Percentiles rank a stretch among this genome's conserved stretches.
phyloP scores from a whole-genome alignment of 1,140 invertebrate genomes.

The Lepidurus couesii region DNA sequence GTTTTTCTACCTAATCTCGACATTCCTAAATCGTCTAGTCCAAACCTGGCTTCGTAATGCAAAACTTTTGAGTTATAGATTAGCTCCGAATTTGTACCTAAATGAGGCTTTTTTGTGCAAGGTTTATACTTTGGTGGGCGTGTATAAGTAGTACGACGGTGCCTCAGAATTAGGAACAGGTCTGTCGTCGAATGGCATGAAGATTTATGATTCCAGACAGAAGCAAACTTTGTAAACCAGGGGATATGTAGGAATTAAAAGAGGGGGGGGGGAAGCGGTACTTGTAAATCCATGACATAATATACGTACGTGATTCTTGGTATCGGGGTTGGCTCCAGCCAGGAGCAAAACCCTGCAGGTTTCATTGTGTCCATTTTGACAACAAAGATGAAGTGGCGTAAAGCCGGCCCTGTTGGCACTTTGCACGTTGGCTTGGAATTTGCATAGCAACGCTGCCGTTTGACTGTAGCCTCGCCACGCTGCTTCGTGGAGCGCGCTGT shows the following conservation, averaged over 20 bases:
- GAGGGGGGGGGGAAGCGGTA: slow-evolving; percentile 13
- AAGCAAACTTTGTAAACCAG: neutral
- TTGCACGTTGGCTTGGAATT: slow-evolving; percentile 61
- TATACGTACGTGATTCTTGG: slow-evolving; percentile 81
- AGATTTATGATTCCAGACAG: neutral
- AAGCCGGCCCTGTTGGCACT: slow-evolving; percentile 81
- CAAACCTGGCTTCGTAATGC: no score
- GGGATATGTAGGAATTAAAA: slow-evolving; percentile 26
- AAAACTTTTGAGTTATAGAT: no score
- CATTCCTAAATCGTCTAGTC: no score
- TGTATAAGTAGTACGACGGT: no score
- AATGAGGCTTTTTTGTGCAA: no score
- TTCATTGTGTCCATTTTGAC: slow-evolving; percentile 95
- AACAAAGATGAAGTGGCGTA: slow-evolving; percentile 85
- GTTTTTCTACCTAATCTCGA: no score
- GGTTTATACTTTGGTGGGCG: no score
- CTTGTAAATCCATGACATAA: neutral
- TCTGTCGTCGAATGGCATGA: neutral
- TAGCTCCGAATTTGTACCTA: no score
- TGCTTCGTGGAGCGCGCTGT: slow-evolving; percentile 87
- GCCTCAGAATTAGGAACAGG: no score
- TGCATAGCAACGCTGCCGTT: slow-evolving; percentile 67
- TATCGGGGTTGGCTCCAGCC: slow-evolving; percentile 76
- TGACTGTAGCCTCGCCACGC: slow-evolving; percentile 89
- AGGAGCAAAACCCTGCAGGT: slow-evolving; percentile 80